Evolutionary conservation across 2,888 invertebrate genomes (phyloP), one percentile per base, ranked within the genome.

Genomic region (Empis livida): DNA sequence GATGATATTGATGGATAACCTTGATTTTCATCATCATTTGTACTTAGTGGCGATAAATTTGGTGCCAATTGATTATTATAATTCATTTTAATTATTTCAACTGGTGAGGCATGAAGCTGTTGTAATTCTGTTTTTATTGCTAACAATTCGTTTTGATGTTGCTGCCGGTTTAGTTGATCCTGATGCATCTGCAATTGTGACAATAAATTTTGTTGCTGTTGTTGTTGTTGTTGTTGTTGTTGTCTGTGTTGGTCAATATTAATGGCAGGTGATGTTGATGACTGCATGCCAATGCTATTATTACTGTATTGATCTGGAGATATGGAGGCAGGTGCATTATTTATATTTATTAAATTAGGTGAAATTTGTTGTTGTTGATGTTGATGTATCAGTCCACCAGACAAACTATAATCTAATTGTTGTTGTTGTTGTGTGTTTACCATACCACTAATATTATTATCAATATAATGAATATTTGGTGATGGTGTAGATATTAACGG

Each of bases 401-500:
- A 27, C 23, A 27, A 27, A 27, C 9, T 27, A 9, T 27, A 27
- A 27, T 9, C 23, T 44, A 43, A 46, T 44, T 44, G 48, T 44
- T 43, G 46, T 38, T 45, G 44, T 11, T 39, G 39, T 10, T 39
- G 39, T 13, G 11, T 1, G 5, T 39, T 17, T 11, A 11, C 4
- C 2, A 17, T 11, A 13, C 4, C 11, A 39, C 13, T 17, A 3
- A 39, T 17, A 17, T 9, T 39, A 17, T 17, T 23, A 41, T 41
- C 27, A 41, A 41, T n/a, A 23, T 20, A 41, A 41, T 23, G 27
- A n/a, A 10, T 27, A 23, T 20, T 32, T 54, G 56, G 11, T 49
- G 51, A 37, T 47, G 51, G 42, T 50, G 51, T 13, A 52, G 54
- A 8, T 55, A 57, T 45, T 55, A 56, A 54, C 48, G 55, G 53